Conservation (phyloP, 2,113 vertebrate genomes). For the Neoarius graeffei region DNA sequence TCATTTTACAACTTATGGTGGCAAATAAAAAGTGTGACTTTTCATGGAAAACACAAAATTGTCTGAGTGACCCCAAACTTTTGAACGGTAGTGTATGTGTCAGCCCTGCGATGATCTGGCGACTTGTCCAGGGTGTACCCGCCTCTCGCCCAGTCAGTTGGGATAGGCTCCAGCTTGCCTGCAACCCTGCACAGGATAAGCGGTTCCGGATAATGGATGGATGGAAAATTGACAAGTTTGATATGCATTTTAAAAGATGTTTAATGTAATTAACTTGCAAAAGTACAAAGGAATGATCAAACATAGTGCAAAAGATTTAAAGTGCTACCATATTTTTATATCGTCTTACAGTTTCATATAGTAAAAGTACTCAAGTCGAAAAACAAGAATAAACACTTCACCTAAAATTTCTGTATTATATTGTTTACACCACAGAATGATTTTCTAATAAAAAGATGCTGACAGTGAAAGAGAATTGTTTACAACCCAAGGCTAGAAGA, state of each 20-base stretch:
- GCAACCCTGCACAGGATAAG: no score
- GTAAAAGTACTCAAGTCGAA: slow-evolving; percentile 27
- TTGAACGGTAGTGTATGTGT: no score
- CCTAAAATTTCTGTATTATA: background rate
- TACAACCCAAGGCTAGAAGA: slow-evolving; percentile 3
- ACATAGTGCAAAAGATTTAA: slow-evolving; percentile 49
- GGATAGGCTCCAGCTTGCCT: no score
- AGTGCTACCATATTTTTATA: slow-evolving; percentile 41
- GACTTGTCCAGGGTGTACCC: no score
- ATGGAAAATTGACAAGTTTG: background rate
- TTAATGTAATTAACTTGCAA: slow-evolving; percentile 43
- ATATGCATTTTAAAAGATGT: slow-evolving; percentile 37
- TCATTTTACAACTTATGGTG: no score
- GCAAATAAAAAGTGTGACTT: no score
- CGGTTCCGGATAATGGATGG: no score
- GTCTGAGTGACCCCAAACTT: no score
- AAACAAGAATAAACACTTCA: slow-evolving; percentile 21
- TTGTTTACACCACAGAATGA: background rate
- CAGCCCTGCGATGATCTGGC: no score
- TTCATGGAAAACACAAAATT: no score
- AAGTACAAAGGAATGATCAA: slow-evolving; percentile 29
- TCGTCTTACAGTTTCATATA: slow-evolving; percentile 16
- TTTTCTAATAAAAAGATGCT: slow-evolving; percentile 30
- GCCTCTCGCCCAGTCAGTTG: no score
- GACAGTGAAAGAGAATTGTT: slow-evolving; percentile 22